Base-by-base conservation (phyloP, 2,888 invertebrate species). In the Taphrorychus bicolor region DNA sequence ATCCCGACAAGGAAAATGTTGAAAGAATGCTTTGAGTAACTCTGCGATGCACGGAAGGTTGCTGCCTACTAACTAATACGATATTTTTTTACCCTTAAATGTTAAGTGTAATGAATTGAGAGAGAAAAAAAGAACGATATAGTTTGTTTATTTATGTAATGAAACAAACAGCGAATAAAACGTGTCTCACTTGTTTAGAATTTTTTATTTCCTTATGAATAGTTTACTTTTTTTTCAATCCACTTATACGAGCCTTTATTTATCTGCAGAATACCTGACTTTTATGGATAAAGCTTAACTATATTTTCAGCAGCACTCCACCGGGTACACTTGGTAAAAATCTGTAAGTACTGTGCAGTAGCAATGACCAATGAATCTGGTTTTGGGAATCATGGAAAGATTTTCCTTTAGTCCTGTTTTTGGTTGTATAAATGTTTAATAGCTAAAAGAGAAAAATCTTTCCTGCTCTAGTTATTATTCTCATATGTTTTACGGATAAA, bases 111-210 rank as follows among this genome's bases (percentile, higher is more conserved):
- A 56, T 60, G 62, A 24, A 54, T 16, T 19, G 5, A 5, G 23
- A 49, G 17, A 58, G 40, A 40, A 58, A 45, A 32, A 64, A 56
- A 53, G 62, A 68, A 68, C 64, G 69, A 69, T 69, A 57, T 64
- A 69, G 64, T 58, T 64, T 69, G 63, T 64, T 56, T n/a, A n/a
- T n/a, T n/a, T 17, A 40, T 48, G 3, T 22, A 41, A 56, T 64
- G 54, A 60, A 64, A 57, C 59, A 52, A 63, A 62, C 54, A 62
- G n/a, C 14, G 21, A 69, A 69, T 69, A 65, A 67, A 71, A 42
- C 59, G 71, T 71, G 71, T 69, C 71, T 69, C 69, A 18, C 2
- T 18, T 45, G 7, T 18, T 45, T 3, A 18, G 45, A 45, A 45
- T 45, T 2, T 32, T 32, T 32, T 32, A 32, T 32, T 32, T 32